Percentiles rank a stretch among this genome's conserved stretches.
These are phyloP conservation scores for Hippopotamus amphibius DNA, from an alignment of 2,113 vertebrate species.

Conservation along the genomic window DNA sequence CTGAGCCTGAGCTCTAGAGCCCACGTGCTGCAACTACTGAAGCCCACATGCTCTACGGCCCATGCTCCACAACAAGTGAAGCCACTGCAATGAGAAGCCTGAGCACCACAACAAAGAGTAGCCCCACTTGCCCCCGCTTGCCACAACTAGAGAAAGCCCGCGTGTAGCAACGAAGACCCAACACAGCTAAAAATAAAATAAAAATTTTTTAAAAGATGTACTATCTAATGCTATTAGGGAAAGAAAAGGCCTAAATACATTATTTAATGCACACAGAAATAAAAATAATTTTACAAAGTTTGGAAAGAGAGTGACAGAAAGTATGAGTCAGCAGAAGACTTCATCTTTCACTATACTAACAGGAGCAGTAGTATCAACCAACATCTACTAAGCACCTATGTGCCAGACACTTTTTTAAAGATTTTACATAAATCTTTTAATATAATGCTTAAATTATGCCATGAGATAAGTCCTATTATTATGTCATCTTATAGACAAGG, in stretches of 20 bases:
- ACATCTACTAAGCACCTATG: background rate
- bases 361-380: background rate
- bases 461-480: background rate
- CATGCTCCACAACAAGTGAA: too few species aligned
- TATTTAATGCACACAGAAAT: background rate
- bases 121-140: too few species aligned
- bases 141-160: too few species aligned
- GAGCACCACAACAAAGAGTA: too few species aligned
- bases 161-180: too few species aligned
- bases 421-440: background rate
- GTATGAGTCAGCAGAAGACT: background rate
- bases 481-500: background rate
- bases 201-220: background rate
- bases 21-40: too few species aligned
- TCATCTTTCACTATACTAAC: conserved; percentile 3
- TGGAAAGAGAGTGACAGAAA: background rate
- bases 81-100: too few species aligned
- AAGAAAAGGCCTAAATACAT: background rate
- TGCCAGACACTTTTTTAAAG: background rate
- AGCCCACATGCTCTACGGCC: too few species aligned
- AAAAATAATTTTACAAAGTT: background rate
- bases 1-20: too few species aligned
- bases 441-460: background rate
- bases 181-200: too few species aligned
- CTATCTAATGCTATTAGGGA: background rate